These are phyloP conservation scores for Netelia inedita DNA, from an alignment of 2,888 invertebrate species.

Conservation along the genomic window DNA sequence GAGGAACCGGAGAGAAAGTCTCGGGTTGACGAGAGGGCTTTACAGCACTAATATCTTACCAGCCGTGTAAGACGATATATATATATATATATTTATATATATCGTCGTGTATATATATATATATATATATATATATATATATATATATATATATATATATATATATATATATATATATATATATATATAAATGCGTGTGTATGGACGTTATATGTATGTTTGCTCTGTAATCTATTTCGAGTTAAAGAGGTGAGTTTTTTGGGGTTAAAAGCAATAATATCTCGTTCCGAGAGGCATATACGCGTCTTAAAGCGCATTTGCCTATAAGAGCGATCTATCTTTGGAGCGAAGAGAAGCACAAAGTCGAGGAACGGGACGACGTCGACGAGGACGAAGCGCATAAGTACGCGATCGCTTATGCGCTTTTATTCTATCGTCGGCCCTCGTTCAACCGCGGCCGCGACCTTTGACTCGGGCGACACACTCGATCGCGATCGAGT, in stretches of 20 bases:
- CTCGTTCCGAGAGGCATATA: constrained; percentile 16
- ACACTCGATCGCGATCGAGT: too few relatives aligned
- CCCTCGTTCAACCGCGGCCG: too few relatives aligned
- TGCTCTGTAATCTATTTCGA: constrained; percentile 60
- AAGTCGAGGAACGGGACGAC: not conserved
- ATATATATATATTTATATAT: constrained; percentile 3
- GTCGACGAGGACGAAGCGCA: not conserved
- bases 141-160: not conserved
- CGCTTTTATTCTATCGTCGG: too few relatives aligned
- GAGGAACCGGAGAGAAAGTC: constrained; percentile 17
- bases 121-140: too few relatives aligned
- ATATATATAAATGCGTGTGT: not conserved
- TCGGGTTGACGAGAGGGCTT: constrained; percentile 26
- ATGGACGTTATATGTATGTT: constrained; percentile 22
- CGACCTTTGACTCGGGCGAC: too few relatives aligned
- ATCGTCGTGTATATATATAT: too few relatives aligned
- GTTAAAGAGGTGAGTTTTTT: constrained; percentile 61
- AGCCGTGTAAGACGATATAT: constrained; percentile 21
- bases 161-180: constrained; percentile 5
- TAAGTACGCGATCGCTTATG: not conserved
- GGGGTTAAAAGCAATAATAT: constrained; percentile 61
- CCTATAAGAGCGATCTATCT: constrained; percentile 41
- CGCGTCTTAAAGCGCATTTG: constrained; percentile 9
- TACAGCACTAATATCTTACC: constrained; percentile 54
- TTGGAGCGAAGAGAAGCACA: not conserved